Base-by-base conservation (phyloP, 2,113 vertebrate genomes). In the Xiphorhynchus elegans region DNA sequence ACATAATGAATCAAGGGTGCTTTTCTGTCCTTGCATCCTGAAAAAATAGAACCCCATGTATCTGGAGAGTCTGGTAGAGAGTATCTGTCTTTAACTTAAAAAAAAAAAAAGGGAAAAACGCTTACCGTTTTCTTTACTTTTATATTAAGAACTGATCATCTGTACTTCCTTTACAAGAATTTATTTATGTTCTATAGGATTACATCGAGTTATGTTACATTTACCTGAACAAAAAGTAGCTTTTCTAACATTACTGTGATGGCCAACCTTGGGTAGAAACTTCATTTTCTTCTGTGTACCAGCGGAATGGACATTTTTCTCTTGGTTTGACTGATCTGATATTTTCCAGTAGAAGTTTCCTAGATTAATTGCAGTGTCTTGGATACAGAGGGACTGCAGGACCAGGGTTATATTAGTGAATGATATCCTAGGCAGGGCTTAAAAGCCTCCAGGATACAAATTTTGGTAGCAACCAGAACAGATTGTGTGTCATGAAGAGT, bases 231-330 rank as follows among this genome's bases (percentile, higher is more conserved):
- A 88, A 72, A 92, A 64, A 44, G 50, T 53, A 74, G 46, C 42
- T 83, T 19, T 73, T 87, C 67, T 67, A 73, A 80, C 10, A 9
- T 74, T 70, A 69, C 20, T 83, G 26, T 59, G 46, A 28, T 47
- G 50, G 85, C 26, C 6, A 76, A 3, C 92, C 94, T 88, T 93
- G 82, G 55, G 37, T 55, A 90, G 67, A 83, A 88, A 86, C 63
- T 86, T 93, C 82, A 76, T 95, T 89, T 76, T 59, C 55, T 33
- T 72, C 39, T 20, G 0, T 17, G 37, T 35, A 77, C 42, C 74
- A 59, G 66, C 25, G 69, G 59, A 69, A 67, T 17, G 42, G 72
- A 83, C 55, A 80, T 93, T 94, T 95, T 94, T 94, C 91, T 91
- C 62, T 50, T 50, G 69, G 28, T 63, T 62, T 95, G 87, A 87